Base-by-base conservation (phyloP, 1,140 invertebrate species). In the Lordiphosa clarofinis region DNA sequence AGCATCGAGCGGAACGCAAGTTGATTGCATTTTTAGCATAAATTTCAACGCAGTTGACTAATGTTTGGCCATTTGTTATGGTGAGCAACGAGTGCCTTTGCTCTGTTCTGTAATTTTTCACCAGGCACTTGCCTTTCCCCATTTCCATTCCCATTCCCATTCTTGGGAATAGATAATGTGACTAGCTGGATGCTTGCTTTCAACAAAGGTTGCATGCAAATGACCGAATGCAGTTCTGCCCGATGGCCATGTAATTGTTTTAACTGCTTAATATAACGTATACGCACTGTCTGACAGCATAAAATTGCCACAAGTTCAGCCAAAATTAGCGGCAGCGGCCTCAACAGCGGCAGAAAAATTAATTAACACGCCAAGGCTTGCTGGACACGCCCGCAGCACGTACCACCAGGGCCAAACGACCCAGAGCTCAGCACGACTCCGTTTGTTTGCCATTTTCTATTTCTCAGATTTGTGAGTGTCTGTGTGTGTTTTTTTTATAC, bases 1-100 rank as follows among this genome's bases (percentile, higher is more conserved):
- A 56, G 12, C 64, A 57, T 82, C 62, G 59, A 81, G 72, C 76
- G 78, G 59, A 84, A 84, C 79, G 73, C 79, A 60, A 84, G 73
- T 66, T 86, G 78, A 84, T 84, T 84, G 78, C 78, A 84, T 84
- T 84, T 84, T 84, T 71, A 86, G 78, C 78, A 84, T 84, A 84
- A 84, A 84, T 84, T 84, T 84, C 73, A 84, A 84, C 78, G 79
- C 79, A 84, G 78, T 84, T 82, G 78, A 82, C 78, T 82, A 82
- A 82, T 82, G 78, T 78, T 56, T 56, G 46, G 60, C 70, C 61
- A 82, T 82, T 82, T 82, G 78, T 82, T 70, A 82, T 58, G 67
- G 46, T 43, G 43, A 46, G 54, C 35, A 48, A 36, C 42, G 44
- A 59, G 36, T 44, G 54, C 56, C 53, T 48, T 48, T 62, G 48